A percentile compares a stretch with the other conserved stretches of the same genome.
phyloP scores from a whole-genome alignment of 2,888 invertebrate genomes.

The Chymomyza procnemis region DNA sequence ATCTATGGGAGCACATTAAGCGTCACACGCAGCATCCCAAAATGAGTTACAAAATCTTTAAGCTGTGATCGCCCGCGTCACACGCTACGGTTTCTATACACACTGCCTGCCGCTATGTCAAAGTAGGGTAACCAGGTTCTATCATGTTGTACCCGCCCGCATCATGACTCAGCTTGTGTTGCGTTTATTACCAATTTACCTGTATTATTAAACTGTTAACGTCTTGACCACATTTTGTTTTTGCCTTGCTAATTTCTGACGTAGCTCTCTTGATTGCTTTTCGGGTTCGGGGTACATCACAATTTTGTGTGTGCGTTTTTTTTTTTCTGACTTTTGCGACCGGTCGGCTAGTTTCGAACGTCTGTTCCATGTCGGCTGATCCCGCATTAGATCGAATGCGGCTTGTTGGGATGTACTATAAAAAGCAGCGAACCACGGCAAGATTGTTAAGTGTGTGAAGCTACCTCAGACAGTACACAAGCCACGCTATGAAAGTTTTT shows the following conservation, averaged over 20 bases:
- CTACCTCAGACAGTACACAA: conserved; percentile 31
- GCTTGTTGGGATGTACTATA: conserved; percentile 32
- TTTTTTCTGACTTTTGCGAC: not conserved
- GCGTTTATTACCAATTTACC: not conserved
- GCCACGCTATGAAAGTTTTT: conserved; percentile 46
- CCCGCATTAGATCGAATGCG: not conserved
- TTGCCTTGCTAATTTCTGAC: not conserved
- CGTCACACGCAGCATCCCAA: not conserved
- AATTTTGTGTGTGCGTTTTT: not conserved
- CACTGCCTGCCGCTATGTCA: not conserved
- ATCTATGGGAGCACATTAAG: not conserved
- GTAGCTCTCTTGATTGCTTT: not conserved
- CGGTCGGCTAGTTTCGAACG: not conserved
- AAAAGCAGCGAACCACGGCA: conserved; percentile 30
- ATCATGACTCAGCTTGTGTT: not conserved
- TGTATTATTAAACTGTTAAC: not conserved
- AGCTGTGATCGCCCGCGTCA: not conserved
- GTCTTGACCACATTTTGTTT: not conserved
- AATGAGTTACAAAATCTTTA: not conserved
- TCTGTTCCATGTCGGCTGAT: not conserved
- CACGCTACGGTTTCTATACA: not conserved
- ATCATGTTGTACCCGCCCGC: not conserved
- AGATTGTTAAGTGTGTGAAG: conserved; percentile 43
- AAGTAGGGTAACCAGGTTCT: not conserved
- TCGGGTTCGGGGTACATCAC: not conserved